Base-by-base conservation (phyloP, 2,113 vertebrate genomes). In the Oryzias javanicus region DNA sequence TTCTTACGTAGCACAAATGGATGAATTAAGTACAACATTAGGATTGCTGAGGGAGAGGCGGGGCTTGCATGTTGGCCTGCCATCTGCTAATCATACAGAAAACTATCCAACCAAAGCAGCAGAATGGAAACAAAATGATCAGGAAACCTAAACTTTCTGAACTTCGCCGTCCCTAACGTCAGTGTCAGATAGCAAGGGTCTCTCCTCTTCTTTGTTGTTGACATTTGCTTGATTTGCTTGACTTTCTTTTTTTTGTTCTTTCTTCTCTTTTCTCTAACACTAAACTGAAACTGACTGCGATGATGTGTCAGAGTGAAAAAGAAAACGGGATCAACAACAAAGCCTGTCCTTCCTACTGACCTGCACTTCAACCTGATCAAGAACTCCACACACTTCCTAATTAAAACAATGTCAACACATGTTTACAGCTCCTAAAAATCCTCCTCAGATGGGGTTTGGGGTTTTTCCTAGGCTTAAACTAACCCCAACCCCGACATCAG, bases 191-290 rank as follows among this genome's bases (percentile, higher is more conserved):
- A 50, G 49, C 49, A 6, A 24, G 6, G 48, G n/a, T 42, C 41
- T 44, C 14, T 59, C 49, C 52, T 44, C 44, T 2, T 42, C 29
- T 51, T 42, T 55, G 42, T 41, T 67, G 49, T 15, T 0, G 17
- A 3, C 19, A 17, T 54, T 41, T 63, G 14, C 3, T 48, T 7
- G 24, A 41, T 44, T 47, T 3, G n/a, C n/a, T n/a, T n/a, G n/a
- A n/a, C n/a, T 0, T 27, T 20, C 20, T 22, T 59, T 13, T 22
- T 5, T 67, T 48, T n/a, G n/a, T n/a, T 42, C 42, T 18, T 20
- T 58, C 15, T 56, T 59, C 55, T 60, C 42, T 17, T 52, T 54
- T 40, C 62, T n/a, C n/a, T n/a, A n/a, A n/a, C n/a, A n/a, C n/a
- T n/a, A n/a, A n/a, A n/a, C n/a, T n/a, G n/a, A n/a, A n/a, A n/a